These are phyloP conservation scores for Ptychobarbus kaznakovi DNA, from an alignment of 2,797 vertebrate genomes.

Conservation along the genomic window DNA sequence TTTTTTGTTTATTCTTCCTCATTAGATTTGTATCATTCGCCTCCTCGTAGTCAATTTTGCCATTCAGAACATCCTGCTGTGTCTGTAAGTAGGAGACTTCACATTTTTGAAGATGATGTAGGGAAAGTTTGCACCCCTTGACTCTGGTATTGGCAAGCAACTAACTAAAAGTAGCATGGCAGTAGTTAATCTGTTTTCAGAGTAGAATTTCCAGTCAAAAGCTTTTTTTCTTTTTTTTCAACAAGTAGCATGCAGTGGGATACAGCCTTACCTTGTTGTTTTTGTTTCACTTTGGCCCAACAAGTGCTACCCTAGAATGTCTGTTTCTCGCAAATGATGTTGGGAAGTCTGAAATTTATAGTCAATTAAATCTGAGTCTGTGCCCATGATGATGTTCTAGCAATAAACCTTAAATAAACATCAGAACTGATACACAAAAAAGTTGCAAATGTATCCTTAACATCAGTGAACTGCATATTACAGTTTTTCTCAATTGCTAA, in stretches of 20 bases:
- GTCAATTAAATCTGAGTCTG: not conserved
- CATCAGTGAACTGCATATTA: not conserved
- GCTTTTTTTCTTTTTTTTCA: not conserved
- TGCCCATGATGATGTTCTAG: not conserved
- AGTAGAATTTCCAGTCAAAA: not conserved
- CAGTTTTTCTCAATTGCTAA: too few relatives aligned
- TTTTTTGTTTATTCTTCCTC: conserved; percentile 53
- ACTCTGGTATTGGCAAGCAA: not conserved
- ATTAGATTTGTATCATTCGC: conserved; percentile 52
- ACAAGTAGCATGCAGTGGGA: not conserved
- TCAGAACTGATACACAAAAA: not conserved
- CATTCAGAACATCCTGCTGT: conserved; percentile 29
- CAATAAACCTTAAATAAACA: not conserved
- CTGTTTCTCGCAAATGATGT: not conserved
- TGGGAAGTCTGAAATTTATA: not conserved
- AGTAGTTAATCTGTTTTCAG: not conserved
- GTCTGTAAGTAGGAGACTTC: conserved; percentile 32
- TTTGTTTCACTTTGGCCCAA: not conserved
- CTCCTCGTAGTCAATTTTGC: conserved; percentile 43
- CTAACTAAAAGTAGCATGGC: not conserved
- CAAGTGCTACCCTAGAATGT: not conserved
- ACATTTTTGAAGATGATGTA: conserved; percentile 13
- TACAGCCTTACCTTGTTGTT: not conserved
- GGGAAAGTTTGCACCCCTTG: not conserved
- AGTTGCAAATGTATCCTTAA: not conserved